Evolutionary conservation across 2,797 vertebrate species (phyloP).

Genomic region (Emydoidea blandingii): DNA sequence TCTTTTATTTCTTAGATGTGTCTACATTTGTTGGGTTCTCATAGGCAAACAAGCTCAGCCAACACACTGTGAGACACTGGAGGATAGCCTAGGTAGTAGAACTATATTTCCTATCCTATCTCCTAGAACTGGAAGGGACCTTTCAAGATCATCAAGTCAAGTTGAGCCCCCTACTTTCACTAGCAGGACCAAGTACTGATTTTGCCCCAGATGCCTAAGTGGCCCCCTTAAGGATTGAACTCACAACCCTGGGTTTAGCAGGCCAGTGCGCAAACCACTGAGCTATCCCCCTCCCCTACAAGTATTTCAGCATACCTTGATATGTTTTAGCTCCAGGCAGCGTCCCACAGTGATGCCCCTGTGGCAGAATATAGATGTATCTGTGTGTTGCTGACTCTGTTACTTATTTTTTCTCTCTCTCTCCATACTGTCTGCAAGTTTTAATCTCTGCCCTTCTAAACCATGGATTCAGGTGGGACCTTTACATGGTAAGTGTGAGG

Average conservation of each 20-base stretch:
- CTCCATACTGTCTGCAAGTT: neutral
- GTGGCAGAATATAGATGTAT: neutral
- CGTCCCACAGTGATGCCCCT: neutral
- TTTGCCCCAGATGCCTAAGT: no score
- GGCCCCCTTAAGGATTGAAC: no score
- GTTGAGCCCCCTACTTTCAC: no score
- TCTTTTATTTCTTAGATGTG: slow-evolving; percentile 35
- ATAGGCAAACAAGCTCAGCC: neutral
- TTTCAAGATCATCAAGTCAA: no score
- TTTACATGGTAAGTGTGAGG: rapidly evolving
- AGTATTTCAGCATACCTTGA: neutral
- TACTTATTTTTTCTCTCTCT: neutral
- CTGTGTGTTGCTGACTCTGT: rapidly evolving
- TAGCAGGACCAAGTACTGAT: no score
- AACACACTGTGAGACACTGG: rapidly evolving
- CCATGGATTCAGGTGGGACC: neutral
- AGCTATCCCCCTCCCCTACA: no score
- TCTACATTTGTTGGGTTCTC: neutral
- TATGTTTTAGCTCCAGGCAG: neutral
- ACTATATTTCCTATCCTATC: neutral
- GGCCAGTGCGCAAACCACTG: no score
- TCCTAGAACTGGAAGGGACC: no score
- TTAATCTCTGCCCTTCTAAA: neutral
- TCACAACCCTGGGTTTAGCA: no score
- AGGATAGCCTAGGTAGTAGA: neutral